Evolutionary conservation across 2,113 vertebrate species (phyloP).

Genomic region (Odontesthes bonariensis): DNA sequence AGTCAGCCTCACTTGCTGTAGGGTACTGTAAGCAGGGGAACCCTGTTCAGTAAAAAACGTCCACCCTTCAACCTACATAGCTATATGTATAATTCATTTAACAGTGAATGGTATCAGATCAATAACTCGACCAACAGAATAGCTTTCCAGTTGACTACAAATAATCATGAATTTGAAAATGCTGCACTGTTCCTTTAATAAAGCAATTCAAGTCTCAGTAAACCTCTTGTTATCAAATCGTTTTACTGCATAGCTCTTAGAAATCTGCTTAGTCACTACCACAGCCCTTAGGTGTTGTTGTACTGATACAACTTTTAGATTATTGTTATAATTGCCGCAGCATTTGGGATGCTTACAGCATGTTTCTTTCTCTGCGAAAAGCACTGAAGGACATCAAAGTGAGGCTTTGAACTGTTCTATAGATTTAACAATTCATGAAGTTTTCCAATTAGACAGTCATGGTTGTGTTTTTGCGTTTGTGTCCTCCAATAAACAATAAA

Average conservation of each 20-base stretch:
- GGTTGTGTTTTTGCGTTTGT: background rate
- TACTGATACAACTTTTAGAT: background rate
- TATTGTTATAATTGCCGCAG: background rate
- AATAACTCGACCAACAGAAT: too few relatives aligned
- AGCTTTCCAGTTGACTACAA: too few relatives aligned
- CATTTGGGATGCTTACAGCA: background rate
- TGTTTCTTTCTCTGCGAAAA: background rate
- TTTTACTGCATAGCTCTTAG: too few relatives aligned
- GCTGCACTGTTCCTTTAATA: too few relatives aligned
- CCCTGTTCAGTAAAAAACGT: background rate
- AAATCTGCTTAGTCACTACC: background rate
- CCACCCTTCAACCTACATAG: background rate
- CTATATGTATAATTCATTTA: background rate
- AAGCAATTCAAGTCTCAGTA: too few relatives aligned
- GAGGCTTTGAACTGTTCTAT: background rate
- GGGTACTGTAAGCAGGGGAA: too few relatives aligned
- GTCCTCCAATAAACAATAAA: background rate
- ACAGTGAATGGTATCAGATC: too few relatives aligned
- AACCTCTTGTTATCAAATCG: too few relatives aligned
- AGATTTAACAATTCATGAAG: background rate
- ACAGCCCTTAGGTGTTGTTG: background rate
- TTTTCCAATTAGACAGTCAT: background rate
- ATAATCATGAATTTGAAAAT: too few relatives aligned
- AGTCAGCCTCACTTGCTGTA: too few relatives aligned
- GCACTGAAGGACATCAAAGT: conserved; percentile 1